phyloP scores from a whole-genome alignment of 2,797 vertebrate species.

The Triplophysa bombifrons region DNA sequence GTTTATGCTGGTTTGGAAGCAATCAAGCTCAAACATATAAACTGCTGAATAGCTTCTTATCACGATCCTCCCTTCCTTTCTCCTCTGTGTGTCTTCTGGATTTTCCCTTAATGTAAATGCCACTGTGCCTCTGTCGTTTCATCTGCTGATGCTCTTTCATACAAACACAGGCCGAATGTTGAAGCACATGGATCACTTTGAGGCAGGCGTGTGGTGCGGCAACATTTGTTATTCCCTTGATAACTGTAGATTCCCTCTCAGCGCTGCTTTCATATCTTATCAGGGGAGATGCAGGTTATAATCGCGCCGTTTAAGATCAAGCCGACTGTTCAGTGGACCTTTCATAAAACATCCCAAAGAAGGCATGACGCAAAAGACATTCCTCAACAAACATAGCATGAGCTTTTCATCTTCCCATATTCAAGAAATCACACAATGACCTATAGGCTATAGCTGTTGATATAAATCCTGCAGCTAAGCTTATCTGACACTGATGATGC shows the following conservation, averaged over 20 bases:
- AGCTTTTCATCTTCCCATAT: background rate
- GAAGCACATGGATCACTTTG: constrained; percentile 61
- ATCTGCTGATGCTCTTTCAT: constrained; percentile 33
- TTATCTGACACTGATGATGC: background rate
- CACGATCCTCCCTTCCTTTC: background rate
- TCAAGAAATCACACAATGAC: background rate
- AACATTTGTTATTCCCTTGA: constrained; percentile 76
- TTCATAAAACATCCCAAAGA: constrained; percentile 23
- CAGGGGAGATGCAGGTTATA: constrained; percentile 70
- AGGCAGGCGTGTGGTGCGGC: constrained; percentile 64
- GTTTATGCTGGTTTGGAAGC: background rate
- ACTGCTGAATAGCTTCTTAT: constrained; percentile 20
- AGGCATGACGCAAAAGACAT: constrained; percentile 41
- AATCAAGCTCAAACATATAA: constrained; percentile 24
- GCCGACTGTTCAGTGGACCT: constrained; percentile 44
- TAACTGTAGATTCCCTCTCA: constrained; percentile 71
- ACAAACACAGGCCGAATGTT: background rate
- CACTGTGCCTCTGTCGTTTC: constrained; percentile 32
- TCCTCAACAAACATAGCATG: background rate
- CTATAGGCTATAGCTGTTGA: background rate
- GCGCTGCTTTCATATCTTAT: constrained; percentile 74
- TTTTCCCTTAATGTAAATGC: constrained; percentile 6
- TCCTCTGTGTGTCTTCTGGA: constrained; percentile 7
- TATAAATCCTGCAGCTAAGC: background rate
- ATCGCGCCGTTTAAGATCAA: constrained; percentile 62